phyloP scores from a whole-genome alignment of 2,113 vertebrate genomes.

The Carlito syrichta region DNA sequence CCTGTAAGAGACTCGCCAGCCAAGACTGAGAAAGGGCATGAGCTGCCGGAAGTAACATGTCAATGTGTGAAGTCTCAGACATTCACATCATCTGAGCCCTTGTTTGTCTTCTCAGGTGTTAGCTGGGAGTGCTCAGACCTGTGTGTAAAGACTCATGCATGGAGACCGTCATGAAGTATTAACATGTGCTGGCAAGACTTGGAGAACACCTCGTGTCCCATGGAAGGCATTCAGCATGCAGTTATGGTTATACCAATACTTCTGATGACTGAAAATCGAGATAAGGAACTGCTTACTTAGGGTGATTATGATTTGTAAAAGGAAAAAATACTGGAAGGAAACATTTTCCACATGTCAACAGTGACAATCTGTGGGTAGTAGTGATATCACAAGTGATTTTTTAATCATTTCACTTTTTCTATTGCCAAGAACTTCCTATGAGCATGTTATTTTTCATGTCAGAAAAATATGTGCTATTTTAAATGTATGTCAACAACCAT shows the following conservation, averaged over 20 bases:
- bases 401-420: not conserved
- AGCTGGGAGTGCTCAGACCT: not conserved
- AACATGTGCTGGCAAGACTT: not conserved
- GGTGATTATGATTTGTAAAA: not conserved
- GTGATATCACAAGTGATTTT: not conserved
- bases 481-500: not conserved
- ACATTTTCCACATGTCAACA: not conserved
- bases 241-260: not conserved
- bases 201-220: not conserved
- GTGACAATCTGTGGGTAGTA: too few relatives aligned
- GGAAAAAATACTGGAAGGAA: not conserved
- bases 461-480: not conserved
- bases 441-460: not conserved
- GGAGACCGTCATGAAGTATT: not conserved
- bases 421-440: not conserved
- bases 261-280: not conserved
- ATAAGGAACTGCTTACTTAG: not conserved
- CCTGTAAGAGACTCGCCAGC: conserved; percentile 12
- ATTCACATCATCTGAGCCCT: conserved; percentile 14
- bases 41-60: not conserved
- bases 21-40: conserved; percentile 19
- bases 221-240: too few relatives aligned
- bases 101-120: not conserved
- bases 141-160: not conserved
- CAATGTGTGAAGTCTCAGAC: not conserved